phyloP scores from a whole-genome alignment of 2,797 vertebrate genomes.

The Anguilla marmorata region DNA sequence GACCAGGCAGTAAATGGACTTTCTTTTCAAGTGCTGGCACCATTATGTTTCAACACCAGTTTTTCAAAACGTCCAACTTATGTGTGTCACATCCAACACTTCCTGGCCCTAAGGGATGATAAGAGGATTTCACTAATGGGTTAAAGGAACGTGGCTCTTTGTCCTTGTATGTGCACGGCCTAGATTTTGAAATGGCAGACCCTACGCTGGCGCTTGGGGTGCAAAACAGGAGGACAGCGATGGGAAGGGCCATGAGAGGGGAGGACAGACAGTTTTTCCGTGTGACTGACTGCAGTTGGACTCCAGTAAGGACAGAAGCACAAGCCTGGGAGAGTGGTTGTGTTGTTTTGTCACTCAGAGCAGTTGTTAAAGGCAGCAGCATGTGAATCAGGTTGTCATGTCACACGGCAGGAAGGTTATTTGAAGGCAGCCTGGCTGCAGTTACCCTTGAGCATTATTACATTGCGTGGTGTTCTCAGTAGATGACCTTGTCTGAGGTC shows the following conservation, averaged over 20 bases:
- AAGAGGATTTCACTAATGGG: slow-evolving; percentile 20
- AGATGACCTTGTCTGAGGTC: slow-evolving; percentile 1
- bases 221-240: not conserved
- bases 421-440: not conserved
- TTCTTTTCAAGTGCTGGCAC: not conserved
- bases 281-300: not conserved
- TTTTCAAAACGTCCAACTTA: not conserved
- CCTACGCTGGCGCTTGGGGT: too few species aligned
- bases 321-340: not conserved
- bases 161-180: not conserved
- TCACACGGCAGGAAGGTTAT: not conserved
- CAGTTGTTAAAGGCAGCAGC: not conserved
- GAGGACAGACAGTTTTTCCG: not conserved
- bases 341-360: not conserved
- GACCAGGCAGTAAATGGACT: not conserved
- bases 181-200: not conserved
- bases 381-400: not conserved
- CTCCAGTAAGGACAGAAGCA: not conserved
- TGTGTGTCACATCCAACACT: not conserved
- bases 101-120: not conserved
- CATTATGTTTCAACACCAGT: not conserved
- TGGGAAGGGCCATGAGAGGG: not conserved
- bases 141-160: not conserved
- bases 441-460: not conserved
- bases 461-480: not conserved